phyloP scores from a whole-genome alignment of 1,140 invertebrate species.

The Periplaneta americana region DNA sequence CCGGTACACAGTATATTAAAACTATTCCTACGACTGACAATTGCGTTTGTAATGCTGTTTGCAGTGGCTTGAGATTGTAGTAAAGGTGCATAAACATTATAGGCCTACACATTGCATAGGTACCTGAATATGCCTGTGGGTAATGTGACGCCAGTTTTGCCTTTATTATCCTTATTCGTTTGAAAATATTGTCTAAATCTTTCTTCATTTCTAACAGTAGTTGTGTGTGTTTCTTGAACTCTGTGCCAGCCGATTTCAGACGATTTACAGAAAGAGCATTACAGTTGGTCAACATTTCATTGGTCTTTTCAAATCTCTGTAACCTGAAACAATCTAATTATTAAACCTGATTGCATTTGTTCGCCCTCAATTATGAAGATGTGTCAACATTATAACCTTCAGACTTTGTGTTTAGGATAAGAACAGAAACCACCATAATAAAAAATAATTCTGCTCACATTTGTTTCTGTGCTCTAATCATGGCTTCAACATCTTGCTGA shows the following conservation, averaged over 20 bases:
- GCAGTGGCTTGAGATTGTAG: no score
- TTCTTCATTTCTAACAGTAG: constrained; percentile 61
- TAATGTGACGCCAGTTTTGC: constrained; percentile 78
- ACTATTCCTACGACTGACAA: no score
- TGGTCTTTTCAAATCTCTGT: constrained; percentile 93
- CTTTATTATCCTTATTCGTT: constrained; percentile 62
- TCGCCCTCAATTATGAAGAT: not conserved
- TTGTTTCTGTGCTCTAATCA: constrained; percentile 87
- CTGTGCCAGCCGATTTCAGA: constrained; percentile 70
- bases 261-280: constrained; percentile 80
- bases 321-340: constrained; percentile 57
- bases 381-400: not conserved
- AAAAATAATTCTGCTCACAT: constrained; percentile 62
- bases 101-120: not conserved
- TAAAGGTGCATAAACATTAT: no score
- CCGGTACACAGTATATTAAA: no score
- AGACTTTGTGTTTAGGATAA: not conserved
- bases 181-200: constrained; percentile 54
- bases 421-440: not conserved
- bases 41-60: no score
- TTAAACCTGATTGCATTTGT: not conserved
- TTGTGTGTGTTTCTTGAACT: constrained; percentile 86
- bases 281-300: constrained; percentile 95
- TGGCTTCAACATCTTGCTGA: constrained; percentile 83
- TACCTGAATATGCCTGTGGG: constrained; percentile 65